phyloP scores from a whole-genome alignment of 2,797 vertebrate genomes.

The Coccyzus lansbergi region DNA sequence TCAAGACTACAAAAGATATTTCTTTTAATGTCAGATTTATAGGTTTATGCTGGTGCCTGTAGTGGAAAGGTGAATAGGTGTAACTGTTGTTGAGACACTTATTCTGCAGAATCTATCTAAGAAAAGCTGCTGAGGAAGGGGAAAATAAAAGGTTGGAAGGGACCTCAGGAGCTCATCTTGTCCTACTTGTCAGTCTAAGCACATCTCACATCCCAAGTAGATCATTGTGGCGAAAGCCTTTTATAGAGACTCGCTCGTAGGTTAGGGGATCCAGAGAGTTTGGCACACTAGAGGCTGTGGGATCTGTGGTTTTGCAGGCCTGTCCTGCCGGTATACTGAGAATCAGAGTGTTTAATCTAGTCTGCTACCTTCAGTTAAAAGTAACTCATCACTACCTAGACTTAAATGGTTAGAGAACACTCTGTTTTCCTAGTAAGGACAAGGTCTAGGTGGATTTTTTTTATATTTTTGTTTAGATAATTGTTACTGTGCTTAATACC shows the following conservation, averaged over 20 bases:
- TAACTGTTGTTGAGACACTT: not conserved
- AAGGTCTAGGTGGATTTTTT: not conserved
- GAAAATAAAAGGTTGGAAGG: not conserved
- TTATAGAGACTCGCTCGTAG: not conserved
- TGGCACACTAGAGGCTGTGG: not conserved
- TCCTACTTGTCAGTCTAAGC: not conserved
- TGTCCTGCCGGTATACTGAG: not conserved
- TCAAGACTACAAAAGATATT: not conserved
- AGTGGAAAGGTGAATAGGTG: not conserved
- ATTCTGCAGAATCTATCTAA: not conserved
- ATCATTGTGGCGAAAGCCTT: not conserved
- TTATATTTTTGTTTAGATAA: not conserved
- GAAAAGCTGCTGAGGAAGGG: not conserved
- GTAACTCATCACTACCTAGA: not conserved
- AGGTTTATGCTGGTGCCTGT: not conserved
- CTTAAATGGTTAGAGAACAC: not conserved
- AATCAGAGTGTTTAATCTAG: not conserved
- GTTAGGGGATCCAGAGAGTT: not conserved
- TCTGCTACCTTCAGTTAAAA: not conserved
- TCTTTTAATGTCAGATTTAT: not conserved
- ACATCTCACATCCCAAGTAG: not conserved
- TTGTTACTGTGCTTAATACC: not conserved
- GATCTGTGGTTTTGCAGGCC: not conserved
- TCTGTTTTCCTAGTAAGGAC: not conserved
- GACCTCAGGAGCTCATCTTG: not conserved